Evolutionary conservation across 2,888 invertebrate species (phyloP).

Genomic region (Philereme vetulata): DNA sequence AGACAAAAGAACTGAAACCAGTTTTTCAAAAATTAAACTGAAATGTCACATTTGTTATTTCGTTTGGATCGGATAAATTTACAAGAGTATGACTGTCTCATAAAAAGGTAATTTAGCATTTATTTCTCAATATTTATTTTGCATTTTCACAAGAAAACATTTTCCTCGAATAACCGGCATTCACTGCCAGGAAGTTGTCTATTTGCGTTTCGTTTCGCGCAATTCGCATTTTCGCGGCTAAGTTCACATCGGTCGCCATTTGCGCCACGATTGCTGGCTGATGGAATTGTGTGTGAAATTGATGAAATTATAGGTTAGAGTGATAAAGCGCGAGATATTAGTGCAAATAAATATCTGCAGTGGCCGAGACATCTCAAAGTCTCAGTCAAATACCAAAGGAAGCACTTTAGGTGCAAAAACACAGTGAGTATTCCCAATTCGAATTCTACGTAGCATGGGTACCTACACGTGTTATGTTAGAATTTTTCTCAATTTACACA

Average conservation of each 20-base stretch:
- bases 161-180: slow-evolving; percentile 51
- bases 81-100: slow-evolving; percentile 78
- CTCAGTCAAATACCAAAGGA: slow-evolving; percentile 34
- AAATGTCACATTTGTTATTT: slow-evolving; percentile 62
- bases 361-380: slow-evolving; percentile 21
- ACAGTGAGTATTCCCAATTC: slow-evolving; percentile 61
- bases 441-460: slow-evolving; percentile 56
- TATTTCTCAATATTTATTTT: slow-evolving; percentile 43
- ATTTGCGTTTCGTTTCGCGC: slow-evolving; percentile 52
- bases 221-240: slow-evolving; percentile 29
- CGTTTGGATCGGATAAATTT: slow-evolving; percentile 79
- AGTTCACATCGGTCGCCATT: slow-evolving; percentile 79
- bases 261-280: slow-evolving; percentile 78
- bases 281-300: slow-evolving; percentile 64
- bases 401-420: slow-evolving; percentile 56
- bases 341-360: slow-evolving; percentile 53
- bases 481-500: slow-evolving; percentile 58
- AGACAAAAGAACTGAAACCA: neutral
- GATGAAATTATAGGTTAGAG: slow-evolving; percentile 75
- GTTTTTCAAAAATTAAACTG: slow-evolving; percentile 32
- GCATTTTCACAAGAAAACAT: slow-evolving; percentile 37
- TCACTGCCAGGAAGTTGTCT: slow-evolving; percentile 62
- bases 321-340: slow-evolving; percentile 61
- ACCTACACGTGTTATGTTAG: slow-evolving; percentile 66
- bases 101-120: slow-evolving; percentile 64